Base-by-base conservation (phyloP, 2,888 invertebrate species). In the Mesorhabditis sp. region DNA sequence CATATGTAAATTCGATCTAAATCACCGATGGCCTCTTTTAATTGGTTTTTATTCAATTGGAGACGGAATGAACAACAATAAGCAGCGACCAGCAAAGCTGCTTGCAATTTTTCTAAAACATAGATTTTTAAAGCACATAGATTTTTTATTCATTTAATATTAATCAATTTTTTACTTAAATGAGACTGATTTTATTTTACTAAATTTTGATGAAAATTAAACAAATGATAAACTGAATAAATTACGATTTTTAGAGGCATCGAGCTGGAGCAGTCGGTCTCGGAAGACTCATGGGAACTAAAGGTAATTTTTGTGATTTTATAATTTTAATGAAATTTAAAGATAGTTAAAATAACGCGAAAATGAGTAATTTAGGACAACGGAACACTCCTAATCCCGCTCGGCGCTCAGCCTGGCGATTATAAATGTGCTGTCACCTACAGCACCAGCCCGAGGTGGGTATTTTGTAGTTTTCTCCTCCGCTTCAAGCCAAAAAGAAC, bases 201-300 rank as follows among this genome's bases (percentile, higher is more conserved):
- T 1, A 28, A 28, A 28, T 28, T 28, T 28, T 28, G 28, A 28
- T 28, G 28, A 28, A 28, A 28, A 28, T 28, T 28, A 28, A 28
- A 28, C 1, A 28, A 28, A 28, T 1, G 28, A 28, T 28, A 28
- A 28, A 28, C 58, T 2, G 7, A 50, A 13, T 50, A 2, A 50
- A 10, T 50, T n/a, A 13, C 58, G n/a, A 10, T 50, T 50, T 50
- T 2, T n/a, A 50, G 58, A 50, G 58, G 58, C n/a, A n/a, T 50
- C 58, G 58, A 50, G 58, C 7, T 50, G n/a, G 58, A 50, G n/a
- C 10, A 50, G 58, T 50, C 58, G 58, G 58, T n/a, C n/a, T 50
- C 58, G 10, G 58, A 50, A n/a, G 58, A 50, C n/a, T 50, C 58
- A 1, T 50, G 58, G 58, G 58, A 50, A n/a, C 2, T 50, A 2